These are phyloP conservation scores for Caenorhabditis becei DNA, from an alignment of 2,888 invertebrate species.

Conservation along the genomic window DNA sequence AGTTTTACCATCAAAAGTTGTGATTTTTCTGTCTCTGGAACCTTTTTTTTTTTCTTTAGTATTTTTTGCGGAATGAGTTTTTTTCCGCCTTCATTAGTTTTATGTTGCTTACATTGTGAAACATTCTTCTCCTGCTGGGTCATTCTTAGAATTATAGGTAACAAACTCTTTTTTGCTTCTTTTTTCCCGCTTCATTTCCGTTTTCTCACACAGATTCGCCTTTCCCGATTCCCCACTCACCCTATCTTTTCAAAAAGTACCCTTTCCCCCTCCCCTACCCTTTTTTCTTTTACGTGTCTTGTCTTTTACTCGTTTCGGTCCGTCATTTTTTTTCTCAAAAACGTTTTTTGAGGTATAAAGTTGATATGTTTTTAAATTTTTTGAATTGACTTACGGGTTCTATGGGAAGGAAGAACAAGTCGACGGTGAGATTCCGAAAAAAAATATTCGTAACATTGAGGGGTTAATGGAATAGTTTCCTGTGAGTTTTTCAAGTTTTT, in stretches of 20 bases:
- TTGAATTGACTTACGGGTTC: too few relatives aligned
- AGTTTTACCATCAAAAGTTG: slow-evolving; percentile 6
- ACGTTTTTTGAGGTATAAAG: neutral
- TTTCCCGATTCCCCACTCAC: neutral
- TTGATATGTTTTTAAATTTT: neutral
- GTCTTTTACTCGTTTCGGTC: neutral
- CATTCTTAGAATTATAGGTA: slow-evolving; percentile 4
- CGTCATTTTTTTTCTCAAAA: neutral
- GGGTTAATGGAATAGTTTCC: too few relatives aligned
- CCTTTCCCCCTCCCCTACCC: neutral
- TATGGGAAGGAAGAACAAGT: neutral
- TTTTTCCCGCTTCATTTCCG: neutral
- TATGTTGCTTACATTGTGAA: neutral
- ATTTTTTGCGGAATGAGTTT: neutral
- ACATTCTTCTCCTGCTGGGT: neutral
- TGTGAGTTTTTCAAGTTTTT: too few relatives aligned
- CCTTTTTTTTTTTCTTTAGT: neutral
- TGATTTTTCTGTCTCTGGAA: neutral
- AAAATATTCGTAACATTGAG: too few relatives aligned
- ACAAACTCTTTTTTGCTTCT: neutral
- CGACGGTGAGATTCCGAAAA: too few relatives aligned
- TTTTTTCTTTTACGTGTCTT: slow-evolving; percentile 4
- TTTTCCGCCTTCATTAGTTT: neutral
- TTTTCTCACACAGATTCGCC: neutral
- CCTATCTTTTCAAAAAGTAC: neutral